These are phyloP conservation scores for Patiria miniata DNA, from an alignment of 35 echinoderm and acorn worm species.

Conservation along the genomic window DNA sequence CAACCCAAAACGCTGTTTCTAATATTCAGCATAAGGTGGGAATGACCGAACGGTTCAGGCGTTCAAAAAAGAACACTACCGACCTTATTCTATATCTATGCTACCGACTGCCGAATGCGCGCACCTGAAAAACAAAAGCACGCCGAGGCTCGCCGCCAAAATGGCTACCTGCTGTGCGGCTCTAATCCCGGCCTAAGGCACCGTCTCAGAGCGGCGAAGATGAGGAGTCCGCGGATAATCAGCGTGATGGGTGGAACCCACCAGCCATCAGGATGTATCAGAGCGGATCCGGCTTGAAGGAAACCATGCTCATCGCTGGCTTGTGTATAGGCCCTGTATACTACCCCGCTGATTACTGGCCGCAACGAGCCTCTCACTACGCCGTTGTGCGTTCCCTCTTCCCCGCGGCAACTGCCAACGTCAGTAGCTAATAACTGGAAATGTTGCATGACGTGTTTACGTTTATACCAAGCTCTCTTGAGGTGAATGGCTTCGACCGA, in stretches of 20 bases:
- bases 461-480: neutral
- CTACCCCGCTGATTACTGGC: too few species aligned
- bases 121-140: too few species aligned
- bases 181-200: conserved; percentile 6
- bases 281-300: conserved; percentile 15
- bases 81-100: too few species aligned
- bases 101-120: too few species aligned
- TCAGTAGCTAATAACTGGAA: neutral
- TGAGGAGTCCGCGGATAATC: neutral
- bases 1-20: too few species aligned
- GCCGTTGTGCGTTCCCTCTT: too few species aligned
- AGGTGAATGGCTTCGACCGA: too few species aligned
- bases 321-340: too few species aligned
- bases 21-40: neutral
- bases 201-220: neutral
- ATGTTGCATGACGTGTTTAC: conserved; percentile 18
- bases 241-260: neutral
- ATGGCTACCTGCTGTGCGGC: neutral
- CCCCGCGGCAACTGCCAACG: too few species aligned
- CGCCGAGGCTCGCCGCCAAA: neutral
- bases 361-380: too few species aligned
- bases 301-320: conserved; percentile 3
- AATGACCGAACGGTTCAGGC: neutral
- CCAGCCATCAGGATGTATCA: conserved; percentile 12
- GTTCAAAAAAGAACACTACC: too few species aligned